These are phyloP conservation scores for Antitype chi DNA, from an alignment of 2,888 invertebrate species.

Conservation along the genomic window DNA sequence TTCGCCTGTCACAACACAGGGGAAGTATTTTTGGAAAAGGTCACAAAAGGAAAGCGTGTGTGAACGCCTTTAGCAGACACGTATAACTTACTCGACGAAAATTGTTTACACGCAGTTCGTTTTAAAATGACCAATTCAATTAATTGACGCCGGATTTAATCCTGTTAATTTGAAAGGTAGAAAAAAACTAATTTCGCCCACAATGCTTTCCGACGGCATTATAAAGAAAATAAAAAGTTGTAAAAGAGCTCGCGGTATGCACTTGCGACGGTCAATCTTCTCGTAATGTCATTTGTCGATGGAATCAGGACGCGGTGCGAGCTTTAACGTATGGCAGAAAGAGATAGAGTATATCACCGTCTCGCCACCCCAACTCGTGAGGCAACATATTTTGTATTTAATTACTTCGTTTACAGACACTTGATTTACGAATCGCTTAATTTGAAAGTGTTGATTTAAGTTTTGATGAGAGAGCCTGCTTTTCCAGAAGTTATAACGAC, in stretches of 20 bases:
- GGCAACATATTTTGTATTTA: constrained; percentile 77
- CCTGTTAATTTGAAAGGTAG: constrained; percentile 61
- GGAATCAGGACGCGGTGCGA: constrained; percentile 66
- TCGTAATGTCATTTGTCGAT: constrained; percentile 78
- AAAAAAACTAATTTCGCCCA: constrained; percentile 63
- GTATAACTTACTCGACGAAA: constrained; percentile 49
- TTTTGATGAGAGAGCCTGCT: constrained; percentile 71
- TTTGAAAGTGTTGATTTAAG: constrained; percentile 85
- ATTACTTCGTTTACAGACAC: constrained; percentile 82
- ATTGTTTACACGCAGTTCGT: constrained; percentile 52
- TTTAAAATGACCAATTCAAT: constrained; percentile 58
- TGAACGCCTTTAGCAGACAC: constrained; percentile 49
- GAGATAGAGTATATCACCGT: constrained; percentile 62
- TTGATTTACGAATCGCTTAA: constrained; percentile 84
- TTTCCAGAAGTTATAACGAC: constrained; percentile 71
- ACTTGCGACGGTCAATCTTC: constrained; percentile 76
- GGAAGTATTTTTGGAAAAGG: constrained; percentile 80
- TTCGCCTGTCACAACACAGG: constrained; percentile 69
- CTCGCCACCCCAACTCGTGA: constrained; percentile 69
- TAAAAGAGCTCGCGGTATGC: constrained; percentile 69
- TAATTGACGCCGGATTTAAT: constrained; percentile 56
- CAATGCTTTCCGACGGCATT: constrained; percentile 52
- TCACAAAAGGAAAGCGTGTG: constrained; percentile 83
- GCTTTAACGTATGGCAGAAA: constrained; percentile 59
- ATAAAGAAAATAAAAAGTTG: constrained; percentile 66